phyloP scores from a whole-genome alignment of 1,140 invertebrate genomes.

The Lepidurus arcticus region DNA sequence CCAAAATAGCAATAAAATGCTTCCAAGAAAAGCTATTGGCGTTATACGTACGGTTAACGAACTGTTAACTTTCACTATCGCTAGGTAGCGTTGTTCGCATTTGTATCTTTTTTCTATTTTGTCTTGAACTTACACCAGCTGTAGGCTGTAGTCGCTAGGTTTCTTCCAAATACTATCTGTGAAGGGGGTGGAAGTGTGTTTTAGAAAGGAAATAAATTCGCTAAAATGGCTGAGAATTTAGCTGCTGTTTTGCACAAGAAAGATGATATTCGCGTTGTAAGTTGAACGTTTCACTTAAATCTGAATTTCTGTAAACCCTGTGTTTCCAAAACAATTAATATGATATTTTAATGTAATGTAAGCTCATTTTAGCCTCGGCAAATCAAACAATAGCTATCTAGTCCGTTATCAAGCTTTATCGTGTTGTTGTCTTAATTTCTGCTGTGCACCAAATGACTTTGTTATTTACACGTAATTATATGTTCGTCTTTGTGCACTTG shows the following conservation, averaged over 20 bases:
- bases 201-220: background rate
- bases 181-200: background rate
- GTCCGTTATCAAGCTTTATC: too few relatives aligned
- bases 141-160: background rate
- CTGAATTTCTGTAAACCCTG: background rate
- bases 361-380: too few relatives aligned
- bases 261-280: slow-evolving; percentile 9
- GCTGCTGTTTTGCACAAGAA: slow-evolving; percentile 4
- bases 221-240: background rate
- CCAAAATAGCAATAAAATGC: background rate
- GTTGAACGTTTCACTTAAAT: background rate
- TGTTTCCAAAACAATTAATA: too few relatives aligned
- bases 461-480: too few relatives aligned
- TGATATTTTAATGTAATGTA: too few relatives aligned
- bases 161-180: background rate
- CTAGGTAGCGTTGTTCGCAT: background rate
- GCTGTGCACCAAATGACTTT: too few relatives aligned
- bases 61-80: background rate
- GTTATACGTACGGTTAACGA: background rate
- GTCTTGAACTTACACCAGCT: background rate
- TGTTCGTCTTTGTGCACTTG: too few relatives aligned
- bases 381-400: too few relatives aligned
- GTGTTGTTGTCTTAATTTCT: too few relatives aligned
- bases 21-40: background rate
- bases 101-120: background rate